Percentiles rank a stretch among this genome's conserved stretches.
phyloP scores from a whole-genome alignment of 2,888 invertebrate genomes.

The Diplolepis rosae region DNA sequence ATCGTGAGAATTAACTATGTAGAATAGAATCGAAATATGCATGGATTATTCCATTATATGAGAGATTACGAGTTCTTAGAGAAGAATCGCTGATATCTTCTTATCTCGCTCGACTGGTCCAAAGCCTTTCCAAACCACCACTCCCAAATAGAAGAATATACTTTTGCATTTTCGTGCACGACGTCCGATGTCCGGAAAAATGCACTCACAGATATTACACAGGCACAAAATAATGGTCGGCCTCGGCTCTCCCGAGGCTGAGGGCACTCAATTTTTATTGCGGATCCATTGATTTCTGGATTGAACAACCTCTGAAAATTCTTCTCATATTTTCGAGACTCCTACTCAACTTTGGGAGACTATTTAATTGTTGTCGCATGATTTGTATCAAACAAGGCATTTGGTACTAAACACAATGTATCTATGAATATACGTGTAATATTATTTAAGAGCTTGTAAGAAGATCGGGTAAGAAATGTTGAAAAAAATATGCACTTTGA shows the following conservation, averaged over 20 bases:
- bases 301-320: conserved; percentile 39
- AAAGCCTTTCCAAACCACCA: conserved; percentile 4
- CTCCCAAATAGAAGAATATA: conserved; percentile 8
- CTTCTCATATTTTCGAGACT: conserved; percentile 35
- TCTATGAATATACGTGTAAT: too few relatives aligned
- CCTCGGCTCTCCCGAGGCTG: conserved; percentile 44
- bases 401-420: too few relatives aligned
- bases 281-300: conserved; percentile 51
- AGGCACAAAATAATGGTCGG: conserved; percentile 59
- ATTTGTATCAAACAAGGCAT: neutral
- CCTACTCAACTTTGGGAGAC: neutral
- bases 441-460: too few relatives aligned
- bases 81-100: conserved; percentile 13
- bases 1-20: neutral
- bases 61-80: conserved; percentile 10
- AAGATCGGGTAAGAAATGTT: too few relatives aligned
- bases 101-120: conserved; percentile 8
- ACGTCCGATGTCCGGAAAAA: conserved; percentile 61
- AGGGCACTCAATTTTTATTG: conserved; percentile 65
- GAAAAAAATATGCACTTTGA: too few relatives aligned
- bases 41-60: conserved; percentile 11
- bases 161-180: conserved; percentile 10
- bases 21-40: neutral
- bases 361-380: neutral
- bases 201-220: conserved; percentile 70